Evolutionary conservation across 2,888 invertebrate genomes (phyloP), one percentile per base, ranked within the genome.

Genomic region (Tetragnatha montana): DNA sequence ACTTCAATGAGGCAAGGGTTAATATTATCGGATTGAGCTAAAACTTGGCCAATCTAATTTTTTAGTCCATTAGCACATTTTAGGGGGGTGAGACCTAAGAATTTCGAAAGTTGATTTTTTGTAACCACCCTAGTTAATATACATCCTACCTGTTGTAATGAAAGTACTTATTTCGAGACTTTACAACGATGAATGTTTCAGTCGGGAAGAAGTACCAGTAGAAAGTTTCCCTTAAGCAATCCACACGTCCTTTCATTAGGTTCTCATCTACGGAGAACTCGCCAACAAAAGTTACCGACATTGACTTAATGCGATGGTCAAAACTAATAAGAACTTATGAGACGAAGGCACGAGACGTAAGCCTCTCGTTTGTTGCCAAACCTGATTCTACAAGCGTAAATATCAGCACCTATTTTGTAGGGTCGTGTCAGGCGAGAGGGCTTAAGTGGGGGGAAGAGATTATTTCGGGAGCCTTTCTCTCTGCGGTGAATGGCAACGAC

Each of bases 311-410:
- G 50, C 10, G 50, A 14, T 76, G 50, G n/a, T n/a, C 82, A 74
- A 82, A 51, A 51, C 19, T 82, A 74, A 73, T 74, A 82, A 51
- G 71, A 82, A 51, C 74, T 82, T 82, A 50, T 35, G 51, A 35
- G 73, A 21, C 8, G 12, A 60, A 22, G 22, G 51, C 12, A 50
- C 10, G 51, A 74, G 21, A 17, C 14, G 14, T 51, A 82, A 82
- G 50, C 73, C 68, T 49, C 73, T 74, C 60, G 60, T 78, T 60
- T 78, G 71, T 12, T 22, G 22, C 22, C 81, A 60, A 17, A 8
- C 73, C 35, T 35, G 51, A 82, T 35, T 60, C 74, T 19, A 47
- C 51, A 82, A 51, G 50, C 50, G 51, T 82, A 82, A 82, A 81
- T 81, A 70, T 21, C 50, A 82, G 51, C 35, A 73, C 74, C 21